Conservation (phyloP, 2,888 invertebrate genomes). For the Onchidella celtica region DNA sequence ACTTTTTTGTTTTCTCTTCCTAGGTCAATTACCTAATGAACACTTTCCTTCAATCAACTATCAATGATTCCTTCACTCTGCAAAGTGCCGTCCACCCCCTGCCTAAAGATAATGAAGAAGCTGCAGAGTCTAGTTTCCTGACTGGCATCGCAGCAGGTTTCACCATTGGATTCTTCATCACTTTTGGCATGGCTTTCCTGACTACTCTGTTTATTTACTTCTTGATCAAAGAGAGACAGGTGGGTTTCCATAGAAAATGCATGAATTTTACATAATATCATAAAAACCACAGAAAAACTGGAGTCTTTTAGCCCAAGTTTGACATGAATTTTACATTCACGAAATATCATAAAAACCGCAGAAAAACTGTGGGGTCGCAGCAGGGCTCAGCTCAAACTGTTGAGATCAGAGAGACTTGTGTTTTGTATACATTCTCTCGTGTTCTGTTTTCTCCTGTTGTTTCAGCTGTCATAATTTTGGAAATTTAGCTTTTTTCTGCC, state of each 20-base stretch:
- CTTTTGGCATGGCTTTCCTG: slow-evolving; percentile 77
- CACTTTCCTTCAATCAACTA: slow-evolving; percentile 28
- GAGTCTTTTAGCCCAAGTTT: not conserved
- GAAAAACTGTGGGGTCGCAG: too few relatives aligned
- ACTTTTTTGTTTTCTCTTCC: not conserved
- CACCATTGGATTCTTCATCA: slow-evolving; percentile 63
- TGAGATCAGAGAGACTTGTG: too few relatives aligned
- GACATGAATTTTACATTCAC: too few relatives aligned
- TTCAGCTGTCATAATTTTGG: too few relatives aligned
- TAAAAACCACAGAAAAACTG: too few relatives aligned
- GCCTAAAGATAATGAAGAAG: slow-evolving; percentile 30
- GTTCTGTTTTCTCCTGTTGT: too few relatives aligned
- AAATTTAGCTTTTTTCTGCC: too few relatives aligned
- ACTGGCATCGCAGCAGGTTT: slow-evolving; percentile 56
- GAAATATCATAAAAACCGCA: too few relatives aligned
- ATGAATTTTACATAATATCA: too few relatives aligned
- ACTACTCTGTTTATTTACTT: slow-evolving; percentile 73
- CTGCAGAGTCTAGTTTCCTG: not conserved
- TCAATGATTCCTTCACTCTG: slow-evolving; percentile 39
- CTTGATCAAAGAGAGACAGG: slow-evolving; percentile 71
- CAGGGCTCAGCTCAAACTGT: too few relatives aligned
- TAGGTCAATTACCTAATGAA: slow-evolving; percentile 49
- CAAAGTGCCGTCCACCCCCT: slow-evolving; percentile 32
- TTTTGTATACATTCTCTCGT: too few relatives aligned
- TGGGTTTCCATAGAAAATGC: not conserved